Evolutionary conservation across 1,140 invertebrate species (phyloP).

Genomic region (Bombus polaris): DNA sequence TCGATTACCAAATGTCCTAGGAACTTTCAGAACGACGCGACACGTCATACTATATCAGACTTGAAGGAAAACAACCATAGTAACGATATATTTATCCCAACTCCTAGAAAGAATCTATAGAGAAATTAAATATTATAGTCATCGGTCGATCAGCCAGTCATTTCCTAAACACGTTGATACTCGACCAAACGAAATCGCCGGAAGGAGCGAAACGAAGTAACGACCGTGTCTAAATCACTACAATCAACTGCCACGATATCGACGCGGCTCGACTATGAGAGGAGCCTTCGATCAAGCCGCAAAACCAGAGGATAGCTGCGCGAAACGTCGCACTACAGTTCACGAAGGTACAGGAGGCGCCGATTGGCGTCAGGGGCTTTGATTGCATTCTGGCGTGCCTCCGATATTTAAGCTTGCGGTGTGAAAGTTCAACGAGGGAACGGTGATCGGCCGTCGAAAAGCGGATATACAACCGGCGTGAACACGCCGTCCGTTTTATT

Average conservation of each 20-base stretch:
- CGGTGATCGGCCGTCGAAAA: not conserved
- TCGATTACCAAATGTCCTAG: too few relatives aligned
- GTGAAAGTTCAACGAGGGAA: slow-evolving; percentile 23
- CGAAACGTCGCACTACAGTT: slow-evolving; percentile 13
- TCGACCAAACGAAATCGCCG: not conserved
- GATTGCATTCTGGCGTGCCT: slow-evolving; percentile 20
- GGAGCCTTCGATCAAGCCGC: slow-evolving; percentile 14
- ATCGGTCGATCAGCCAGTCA: too few relatives aligned
- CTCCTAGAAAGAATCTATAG: too few relatives aligned
- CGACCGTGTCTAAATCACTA: not conserved
- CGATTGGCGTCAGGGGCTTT: not conserved
- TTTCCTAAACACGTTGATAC: not conserved
- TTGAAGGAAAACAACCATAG: too few relatives aligned
- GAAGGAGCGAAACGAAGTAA: not conserved
- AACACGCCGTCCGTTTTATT: slow-evolving; percentile 9
- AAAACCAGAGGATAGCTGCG: not conserved
- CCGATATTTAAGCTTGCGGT: slow-evolving; percentile 36
- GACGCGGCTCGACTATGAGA: not conserved
- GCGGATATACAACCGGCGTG: not conserved
- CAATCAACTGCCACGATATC: not conserved
- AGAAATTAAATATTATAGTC: too few relatives aligned
- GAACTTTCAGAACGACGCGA: too few relatives aligned
- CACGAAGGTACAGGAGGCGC: not conserved
- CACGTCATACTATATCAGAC: too few relatives aligned
- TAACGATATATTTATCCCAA: too few relatives aligned